phyloP scores from a whole-genome alignment of 1,140 invertebrate genomes.

The Danaus melanippus region DNA sequence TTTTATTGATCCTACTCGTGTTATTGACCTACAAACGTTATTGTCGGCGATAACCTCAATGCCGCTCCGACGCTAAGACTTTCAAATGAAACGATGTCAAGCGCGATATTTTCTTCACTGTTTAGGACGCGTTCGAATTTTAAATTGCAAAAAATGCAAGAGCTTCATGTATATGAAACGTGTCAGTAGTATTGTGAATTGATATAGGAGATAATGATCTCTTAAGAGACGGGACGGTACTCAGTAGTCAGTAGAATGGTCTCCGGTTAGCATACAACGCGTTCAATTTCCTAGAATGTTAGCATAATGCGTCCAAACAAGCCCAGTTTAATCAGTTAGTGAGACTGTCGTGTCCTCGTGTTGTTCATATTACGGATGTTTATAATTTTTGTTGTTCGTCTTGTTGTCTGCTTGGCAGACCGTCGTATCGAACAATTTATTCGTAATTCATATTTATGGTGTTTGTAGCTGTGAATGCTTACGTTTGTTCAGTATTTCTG shows the following conservation, averaged over 20 bases:
- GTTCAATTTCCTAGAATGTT: constrained; percentile 12
- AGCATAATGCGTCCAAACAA: constrained; percentile 17
- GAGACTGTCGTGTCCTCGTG: no score
- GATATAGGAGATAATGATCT: constrained; percentile 6
- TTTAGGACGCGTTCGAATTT: no score
- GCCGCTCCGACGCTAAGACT: constrained; percentile 3
- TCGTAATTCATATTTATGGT: no score
- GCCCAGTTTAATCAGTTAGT: constrained; percentile 4
- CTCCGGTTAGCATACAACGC: constrained; percentile 13
- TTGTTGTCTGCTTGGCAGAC: no score
- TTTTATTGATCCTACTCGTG: not conserved
- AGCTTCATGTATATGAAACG: no score
- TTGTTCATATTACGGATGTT: no score
- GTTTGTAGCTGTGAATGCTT: not conserved
- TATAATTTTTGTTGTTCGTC: no score
- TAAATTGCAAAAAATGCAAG: no score
- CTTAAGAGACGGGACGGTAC: constrained; percentile 6
- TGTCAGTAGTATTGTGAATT: no score
- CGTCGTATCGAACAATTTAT: no score
- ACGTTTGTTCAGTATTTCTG: no score
- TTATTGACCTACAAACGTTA: constrained; percentile 9
- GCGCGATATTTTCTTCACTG: no score
- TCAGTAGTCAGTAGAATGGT: constrained; percentile 3
- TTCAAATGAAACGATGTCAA: not conserved
- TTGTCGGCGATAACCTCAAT: constrained; percentile 4